A percentile compares a stretch with the other conserved stretches of the same genome.
These are phyloP conservation scores for Rhinogobio ventralis DNA, from an alignment of 2,797 vertebrate species.

Conservation along the genomic window DNA sequence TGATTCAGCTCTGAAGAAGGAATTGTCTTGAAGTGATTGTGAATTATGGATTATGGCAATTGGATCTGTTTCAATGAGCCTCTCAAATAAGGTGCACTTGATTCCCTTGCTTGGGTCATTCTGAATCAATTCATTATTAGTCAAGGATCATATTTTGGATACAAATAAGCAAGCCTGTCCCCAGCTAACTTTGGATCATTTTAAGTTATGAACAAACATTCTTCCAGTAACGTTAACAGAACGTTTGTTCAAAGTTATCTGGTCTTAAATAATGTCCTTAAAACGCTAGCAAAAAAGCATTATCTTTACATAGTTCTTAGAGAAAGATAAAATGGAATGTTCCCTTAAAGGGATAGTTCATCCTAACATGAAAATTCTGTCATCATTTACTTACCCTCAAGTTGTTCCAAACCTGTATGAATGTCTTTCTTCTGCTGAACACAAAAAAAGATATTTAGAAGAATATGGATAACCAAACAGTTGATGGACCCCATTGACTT, in stretches of 20 bases:
- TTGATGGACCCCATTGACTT: not conserved
- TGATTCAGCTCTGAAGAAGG: not conserved
- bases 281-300: not conserved
- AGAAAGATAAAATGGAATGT: no score
- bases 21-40: slow-evolving; percentile 3
- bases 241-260: not conserved
- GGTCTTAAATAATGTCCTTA: not conserved
- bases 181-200: not conserved
- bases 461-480: not conserved
- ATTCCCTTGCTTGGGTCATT: not conserved
- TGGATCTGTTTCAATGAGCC: not conserved
- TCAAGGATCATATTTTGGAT: not conserved
- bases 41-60: slow-evolving; percentile 24
- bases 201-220: not conserved
- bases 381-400: no score
- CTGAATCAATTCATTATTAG: not conserved
- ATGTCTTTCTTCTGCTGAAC: no score
- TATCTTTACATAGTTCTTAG: no score
- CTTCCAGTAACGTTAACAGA: not conserved
- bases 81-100: not conserved
- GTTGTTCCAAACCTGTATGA: no score
- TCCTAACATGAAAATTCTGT: no score
- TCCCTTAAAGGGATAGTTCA: no score
- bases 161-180: slow-evolving; percentile 70
- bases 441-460: no score